Evolutionary conservation across 2,888 invertebrate genomes (phyloP), one percentile per base, ranked within the genome.

Genomic region (Myopa testacea): DNA sequence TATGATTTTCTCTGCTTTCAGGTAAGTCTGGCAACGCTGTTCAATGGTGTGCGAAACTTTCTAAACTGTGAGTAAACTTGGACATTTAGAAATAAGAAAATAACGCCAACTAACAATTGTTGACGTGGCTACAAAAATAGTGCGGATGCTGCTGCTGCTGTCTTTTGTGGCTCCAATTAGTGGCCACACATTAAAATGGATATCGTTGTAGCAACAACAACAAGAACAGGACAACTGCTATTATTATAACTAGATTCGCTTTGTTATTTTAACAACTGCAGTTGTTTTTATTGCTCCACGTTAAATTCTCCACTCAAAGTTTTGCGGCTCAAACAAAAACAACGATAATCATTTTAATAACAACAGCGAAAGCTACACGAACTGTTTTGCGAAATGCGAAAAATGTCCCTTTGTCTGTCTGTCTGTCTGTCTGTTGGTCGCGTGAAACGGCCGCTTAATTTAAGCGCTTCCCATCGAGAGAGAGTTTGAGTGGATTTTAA

Each of bases 51-150:
- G 38, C 26, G 10, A 8, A 65, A 65, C 10, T 65, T 65, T 65
- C 34, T 65, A 65, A 45, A 65, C 65, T 38, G 38, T 38, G 34
- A 65, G 65, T 65, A 65, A 65, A 65, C 14, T 65, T 65, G 14
- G 14, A 37, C 12, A 65, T 37, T 38, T 37, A 65, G 37, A 65
- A 37, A 37, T 37, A 26, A 26, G 37, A 65, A 65, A 65, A 65
- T 3, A 38, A 14, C 4, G 12, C 34, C 0, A 65, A 10, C 4
- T 55, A 6, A 16, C 55, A 55, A 55, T n/a, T 55, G n/a, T n/a
- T 55, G 5, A 55, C 8, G 16, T 55, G 55, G 10, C 4, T n/a
- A 55, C 5, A 5, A 55, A 55, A 55, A 55, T 34, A 65, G 34
- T 37, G 63, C 63, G 12, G 12, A 63, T 5, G 63, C 14, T 63